Evolutionary conservation across 1,140 invertebrate species (phyloP).

Genomic region (Rhynchophorus ferrugineus): DNA sequence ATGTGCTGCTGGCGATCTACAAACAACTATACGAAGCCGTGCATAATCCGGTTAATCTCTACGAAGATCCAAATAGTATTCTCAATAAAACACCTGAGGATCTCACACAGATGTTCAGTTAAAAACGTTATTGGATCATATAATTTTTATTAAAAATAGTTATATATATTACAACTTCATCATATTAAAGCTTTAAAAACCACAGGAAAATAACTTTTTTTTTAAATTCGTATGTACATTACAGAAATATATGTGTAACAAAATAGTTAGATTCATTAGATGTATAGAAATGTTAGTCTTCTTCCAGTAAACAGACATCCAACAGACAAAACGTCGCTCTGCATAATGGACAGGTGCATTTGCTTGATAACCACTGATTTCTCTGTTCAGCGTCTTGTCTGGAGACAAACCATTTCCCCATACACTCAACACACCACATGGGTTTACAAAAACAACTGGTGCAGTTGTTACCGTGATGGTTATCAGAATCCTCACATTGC

Average conservation of each 20-base stretch:
- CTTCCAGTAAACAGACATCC: slow-evolving; percentile 55
- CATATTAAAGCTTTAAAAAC: neutral
- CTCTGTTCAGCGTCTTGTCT: slow-evolving; percentile 67
- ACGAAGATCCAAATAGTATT: slow-evolving; percentile 62
- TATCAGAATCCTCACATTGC: slow-evolving; percentile 48
- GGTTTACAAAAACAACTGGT: slow-evolving; percentile 66
- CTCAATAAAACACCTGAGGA: slow-evolving; percentile 71
- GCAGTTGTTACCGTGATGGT: slow-evolving; percentile 38
- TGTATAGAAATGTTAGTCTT: neutral
- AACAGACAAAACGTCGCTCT: slow-evolving; percentile 77
- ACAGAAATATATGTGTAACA: neutral
- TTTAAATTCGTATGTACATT: no score
- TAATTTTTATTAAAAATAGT: neutral
- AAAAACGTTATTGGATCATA: no score
- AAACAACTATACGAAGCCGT: slow-evolving; percentile 76
- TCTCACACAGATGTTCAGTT: slow-evolving; percentile 39
- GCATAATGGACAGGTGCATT: slow-evolving; percentile 84
- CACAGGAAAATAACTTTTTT: neutral
- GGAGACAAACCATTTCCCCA: slow-evolving; percentile 84
- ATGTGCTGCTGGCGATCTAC: slow-evolving; percentile 83
- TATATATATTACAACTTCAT: neutral
- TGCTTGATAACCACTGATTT: slow-evolving; percentile 74
- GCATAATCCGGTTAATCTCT: slow-evolving; percentile 66
- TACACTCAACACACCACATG: slow-evolving; percentile 83
- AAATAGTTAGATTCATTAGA: neutral